phyloP scores from a whole-genome alignment of 2,797 vertebrate species.

The Xyrichtys novacula region DNA sequence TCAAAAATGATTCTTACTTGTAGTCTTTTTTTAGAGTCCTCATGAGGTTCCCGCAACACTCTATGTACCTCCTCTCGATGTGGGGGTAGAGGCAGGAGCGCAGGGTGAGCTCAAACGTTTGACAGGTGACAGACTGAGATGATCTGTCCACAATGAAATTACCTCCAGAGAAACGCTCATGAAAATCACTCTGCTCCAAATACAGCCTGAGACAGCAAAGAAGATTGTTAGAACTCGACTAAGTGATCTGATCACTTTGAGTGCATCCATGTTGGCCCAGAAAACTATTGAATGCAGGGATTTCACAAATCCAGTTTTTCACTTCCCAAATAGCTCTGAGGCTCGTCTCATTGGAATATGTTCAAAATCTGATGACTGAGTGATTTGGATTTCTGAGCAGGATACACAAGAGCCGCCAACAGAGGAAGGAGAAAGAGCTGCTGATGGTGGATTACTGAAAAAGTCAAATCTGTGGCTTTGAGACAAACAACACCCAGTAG shows the following conservation, averaged over 20 bases:
- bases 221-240: not conserved
- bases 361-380: no score
- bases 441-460: no score
- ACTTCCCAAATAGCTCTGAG: no score
- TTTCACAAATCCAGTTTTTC: no score
- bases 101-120: slow-evolving; percentile 95
- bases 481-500: no score
- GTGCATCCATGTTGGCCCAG: no score
- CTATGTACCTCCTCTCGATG: slow-evolving; percentile 93
- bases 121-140: slow-evolving; percentile 97
- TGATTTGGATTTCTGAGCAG: no score
- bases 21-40: slow-evolving; percentile 96
- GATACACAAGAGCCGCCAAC: no score
- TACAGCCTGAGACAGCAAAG: slow-evolving; percentile 86
- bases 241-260: not conserved
- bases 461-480: no score
- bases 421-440: no score
- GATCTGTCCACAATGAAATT: slow-evolving; percentile 94
- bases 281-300: no score
- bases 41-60: slow-evolving; percentile 98
- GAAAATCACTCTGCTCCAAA: slow-evolving; percentile 96
- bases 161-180: slow-evolving; percentile 91
- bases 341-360: no score
- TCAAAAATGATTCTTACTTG: slow-evolving; percentile 79
- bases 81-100: slow-evolving; percentile 97